phyloP scores from a whole-genome alignment of 2,888 invertebrate genomes.

The Morpho achilles region DNA sequence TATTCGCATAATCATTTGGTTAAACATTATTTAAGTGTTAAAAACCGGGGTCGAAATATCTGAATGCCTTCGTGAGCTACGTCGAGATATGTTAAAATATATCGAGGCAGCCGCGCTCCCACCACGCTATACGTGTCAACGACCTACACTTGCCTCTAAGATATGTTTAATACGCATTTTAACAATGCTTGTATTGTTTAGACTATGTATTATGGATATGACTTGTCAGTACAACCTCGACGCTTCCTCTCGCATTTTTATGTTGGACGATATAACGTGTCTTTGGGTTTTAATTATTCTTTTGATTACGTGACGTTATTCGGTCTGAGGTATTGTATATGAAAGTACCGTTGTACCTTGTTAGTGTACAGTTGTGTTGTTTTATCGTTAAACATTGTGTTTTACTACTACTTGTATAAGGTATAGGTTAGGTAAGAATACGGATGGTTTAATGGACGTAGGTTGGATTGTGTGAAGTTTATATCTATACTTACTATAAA shows the following conservation, averaged over 20 bases:
- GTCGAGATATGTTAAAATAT: conserved; percentile 21
- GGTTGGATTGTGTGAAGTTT: too few species aligned
- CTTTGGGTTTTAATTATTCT: conserved; percentile 10
- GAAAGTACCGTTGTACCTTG: too few species aligned
- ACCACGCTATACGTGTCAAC: conserved; percentile 51
- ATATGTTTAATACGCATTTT: conserved; percentile 71
- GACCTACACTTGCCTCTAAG: conserved; percentile 57
- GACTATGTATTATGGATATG: conserved; percentile 55
- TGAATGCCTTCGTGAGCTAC: conserved; percentile 31
- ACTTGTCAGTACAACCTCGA: conserved; percentile 35
- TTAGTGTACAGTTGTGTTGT: too few species aligned
- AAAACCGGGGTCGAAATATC: conserved; percentile 31
- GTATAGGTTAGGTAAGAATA: too few species aligned
- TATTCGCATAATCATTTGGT: conserved; percentile 31
- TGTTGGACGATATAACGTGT: conserved; percentile 12
- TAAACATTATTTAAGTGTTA: conserved; percentile 21
- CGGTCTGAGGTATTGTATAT: too few species aligned
- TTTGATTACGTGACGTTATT: conserved; percentile 13
- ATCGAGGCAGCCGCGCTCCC: conserved; percentile 44
- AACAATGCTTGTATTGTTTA: conserved; percentile 69
- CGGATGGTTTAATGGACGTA: too few species aligned
- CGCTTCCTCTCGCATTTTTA: conserved; percentile 29
- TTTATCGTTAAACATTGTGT: too few species aligned
- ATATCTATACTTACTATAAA: too few species aligned
- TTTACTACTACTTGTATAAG: too few species aligned